Base-by-base conservation (phyloP, 1,140 invertebrate genomes). In the Aphidius ervi region DNA sequence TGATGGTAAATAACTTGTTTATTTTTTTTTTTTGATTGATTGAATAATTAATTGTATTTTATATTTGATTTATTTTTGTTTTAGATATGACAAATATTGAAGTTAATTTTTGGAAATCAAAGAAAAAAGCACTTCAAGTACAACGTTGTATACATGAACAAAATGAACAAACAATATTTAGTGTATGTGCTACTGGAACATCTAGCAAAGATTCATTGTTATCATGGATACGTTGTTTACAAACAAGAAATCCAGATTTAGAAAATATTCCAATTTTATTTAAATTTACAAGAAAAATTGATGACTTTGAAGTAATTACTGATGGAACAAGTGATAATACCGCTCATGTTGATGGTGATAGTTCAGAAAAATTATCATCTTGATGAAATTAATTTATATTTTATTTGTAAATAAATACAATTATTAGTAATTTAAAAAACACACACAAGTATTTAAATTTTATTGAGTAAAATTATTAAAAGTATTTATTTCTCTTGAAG, bases 181-280 rank as follows among this genome's bases (percentile, higher is more conserved):
- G 88, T 6, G 80, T 95, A 61, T 94, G 90, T 77, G 90, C 92
- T 16, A 95, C 94, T 61, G 93, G 95, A 61, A 91, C 91, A n/a
- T 93, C 90, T 8, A 88, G 87, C 43, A 86, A 92, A 80, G 92
- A 97, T 79, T 96, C 94, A 1, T 75, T 98, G 3, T 74, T 96
- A 20, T 94, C 92, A 1, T 99, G 96, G 96, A 88, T 98, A 68
- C 84, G 93, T 60, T 85, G 91, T 70, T 75, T 99, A 49, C 88
- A 97, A 76, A 83, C 83, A 61, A 75, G 87, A 1, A 95, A 96
- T 81, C 88, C 92, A 0, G 72, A 79, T 23, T 74, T 99, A 54
- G 81, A 82, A 59, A 76, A 85, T 63, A 84, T 93, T 67, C 89
- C 92, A n/a, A 82, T 96, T 45, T 79, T 95, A 20, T 95, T 97